A percentile compares a stretch with the other conserved stretches of the same genome.
Conservation (phyloP, 2,888 invertebrate genomes). For the Drepana falcataria region DNA sequence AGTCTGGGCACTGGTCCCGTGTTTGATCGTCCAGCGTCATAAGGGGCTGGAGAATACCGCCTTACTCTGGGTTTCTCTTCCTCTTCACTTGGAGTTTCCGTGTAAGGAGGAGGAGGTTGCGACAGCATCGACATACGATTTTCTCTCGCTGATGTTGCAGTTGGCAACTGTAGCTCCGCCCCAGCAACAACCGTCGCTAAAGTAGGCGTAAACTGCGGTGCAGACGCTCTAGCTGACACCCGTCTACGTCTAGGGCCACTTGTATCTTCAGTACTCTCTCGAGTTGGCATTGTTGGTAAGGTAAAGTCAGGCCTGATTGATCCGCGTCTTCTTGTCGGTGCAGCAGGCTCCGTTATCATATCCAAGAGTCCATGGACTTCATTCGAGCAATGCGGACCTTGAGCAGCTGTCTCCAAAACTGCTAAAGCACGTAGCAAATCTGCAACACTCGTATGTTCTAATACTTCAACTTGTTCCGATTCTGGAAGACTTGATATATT, state of each 20-base stretch:
- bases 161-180: constrained; percentile 57
- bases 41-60: constrained; percentile 66
- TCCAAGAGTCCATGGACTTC: constrained; percentile 46
- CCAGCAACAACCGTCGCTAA: constrained; percentile 70
- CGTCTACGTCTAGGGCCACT: constrained; percentile 58
- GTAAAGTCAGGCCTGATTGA: constrained; percentile 57
- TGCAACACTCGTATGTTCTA: constrained; percentile 90
- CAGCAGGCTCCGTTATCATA: constrained; percentile 35
- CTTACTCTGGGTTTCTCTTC: constrained; percentile 52
- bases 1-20: constrained; percentile 65
- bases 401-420: constrained; percentile 75
- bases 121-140: constrained; percentile 64
- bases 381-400: constrained; percentile 20
- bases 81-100: constrained; percentile 46
- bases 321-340: constrained; percentile 47
- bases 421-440: constrained; percentile 88
- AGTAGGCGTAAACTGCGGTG: constrained; percentile 66
- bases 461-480: constrained; percentile 77
- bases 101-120: constrained; percentile 69
- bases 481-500: constrained; percentile 59
- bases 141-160: constrained; percentile 63
- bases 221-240: constrained; percentile 62
- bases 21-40: constrained; percentile 46
- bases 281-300: constrained; percentile 37
- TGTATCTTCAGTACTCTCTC: constrained; percentile 43